Evolutionary conservation across 2,797 vertebrate genomes (phyloP).

Genomic region (Anguilla obscura): DNA sequence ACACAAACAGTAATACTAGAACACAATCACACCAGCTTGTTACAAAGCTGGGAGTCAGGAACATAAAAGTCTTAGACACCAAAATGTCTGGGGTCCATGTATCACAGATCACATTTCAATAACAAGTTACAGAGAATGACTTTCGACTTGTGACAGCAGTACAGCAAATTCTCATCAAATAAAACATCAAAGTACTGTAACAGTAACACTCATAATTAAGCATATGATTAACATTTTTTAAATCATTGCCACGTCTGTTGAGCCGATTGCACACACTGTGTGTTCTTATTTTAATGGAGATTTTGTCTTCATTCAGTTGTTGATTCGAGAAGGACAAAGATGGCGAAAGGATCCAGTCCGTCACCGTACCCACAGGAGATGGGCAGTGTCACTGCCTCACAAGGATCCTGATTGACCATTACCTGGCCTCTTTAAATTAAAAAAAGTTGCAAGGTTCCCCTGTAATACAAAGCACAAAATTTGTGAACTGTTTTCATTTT

Average conservation of each 20-base stretch:
- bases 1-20: not conserved
- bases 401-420: not conserved
- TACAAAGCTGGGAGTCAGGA: slow-evolving; percentile 31
- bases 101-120: not conserved
- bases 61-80: slow-evolving; percentile 23
- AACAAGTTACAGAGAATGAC: not conserved
- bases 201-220: not conserved
- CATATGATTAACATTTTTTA: not conserved
- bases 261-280: not conserved
- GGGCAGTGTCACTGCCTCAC: not conserved
- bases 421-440: not conserved
- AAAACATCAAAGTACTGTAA: not conserved
- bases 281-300: not conserved
- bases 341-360: not conserved
- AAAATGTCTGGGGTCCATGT: slow-evolving; percentile 16
- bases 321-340: not conserved
- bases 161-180: not conserved
- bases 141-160: not conserved
- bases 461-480: slow-evolving; percentile 19
- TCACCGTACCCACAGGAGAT: not conserved
- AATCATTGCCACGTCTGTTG: not conserved
- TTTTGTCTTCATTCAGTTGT: not conserved
- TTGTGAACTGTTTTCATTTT: not conserved
- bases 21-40: slow-evolving; percentile 25
- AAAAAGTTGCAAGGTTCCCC: slow-evolving; percentile 15